Evolutionary conservation across 1,140 invertebrate species (phyloP).

Genomic region (Apis mellifera): DNA sequence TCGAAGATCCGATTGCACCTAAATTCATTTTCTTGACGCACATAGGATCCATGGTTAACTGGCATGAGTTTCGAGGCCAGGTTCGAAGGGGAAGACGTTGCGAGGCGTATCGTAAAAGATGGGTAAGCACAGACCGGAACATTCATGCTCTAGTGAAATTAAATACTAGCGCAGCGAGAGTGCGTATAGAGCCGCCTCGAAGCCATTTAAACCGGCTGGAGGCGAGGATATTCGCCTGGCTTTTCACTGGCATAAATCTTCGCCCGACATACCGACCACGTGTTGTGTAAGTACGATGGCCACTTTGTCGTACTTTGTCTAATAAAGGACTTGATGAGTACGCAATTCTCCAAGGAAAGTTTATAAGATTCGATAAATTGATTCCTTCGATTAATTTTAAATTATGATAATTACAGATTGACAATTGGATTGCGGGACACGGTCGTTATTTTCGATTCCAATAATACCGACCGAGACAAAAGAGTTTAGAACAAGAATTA

Average conservation of each 20-base stretch:
- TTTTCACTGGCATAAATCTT: slow-evolving; percentile 54
- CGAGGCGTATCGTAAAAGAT: slow-evolving; percentile 67
- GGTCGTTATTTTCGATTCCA: fast-evolving
- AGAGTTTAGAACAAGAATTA: too few species aligned
- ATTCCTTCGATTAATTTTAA: background rate
- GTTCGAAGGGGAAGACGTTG: slow-evolving; percentile 52
- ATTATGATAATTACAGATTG: background rate
- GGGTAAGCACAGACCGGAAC: slow-evolving; percentile 69
- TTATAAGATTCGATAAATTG: background rate
- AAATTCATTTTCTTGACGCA: slow-evolving; percentile 41
- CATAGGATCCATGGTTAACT: slow-evolving; percentile 23
- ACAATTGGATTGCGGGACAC: background rate
- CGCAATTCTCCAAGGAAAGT: background rate
- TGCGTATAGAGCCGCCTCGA: slow-evolving; percentile 31
- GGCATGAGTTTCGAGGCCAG: slow-evolving; percentile 52
- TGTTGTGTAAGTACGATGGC: slow-evolving; percentile 25
- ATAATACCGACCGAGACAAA: background rate
- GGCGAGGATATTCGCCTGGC: slow-evolving; percentile 50
- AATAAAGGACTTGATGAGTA: background rate
- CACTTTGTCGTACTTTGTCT: slow-evolving; percentile 33
- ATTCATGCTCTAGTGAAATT: slow-evolving; percentile 73
- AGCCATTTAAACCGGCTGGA: slow-evolving; percentile 57
- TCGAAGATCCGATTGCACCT: background rate
- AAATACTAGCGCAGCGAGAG: slow-evolving; percentile 63
- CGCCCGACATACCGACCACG: slow-evolving; percentile 28